phyloP scores from a whole-genome alignment of 2,797 vertebrate genomes.

The Enteromius fasciolatus region DNA sequence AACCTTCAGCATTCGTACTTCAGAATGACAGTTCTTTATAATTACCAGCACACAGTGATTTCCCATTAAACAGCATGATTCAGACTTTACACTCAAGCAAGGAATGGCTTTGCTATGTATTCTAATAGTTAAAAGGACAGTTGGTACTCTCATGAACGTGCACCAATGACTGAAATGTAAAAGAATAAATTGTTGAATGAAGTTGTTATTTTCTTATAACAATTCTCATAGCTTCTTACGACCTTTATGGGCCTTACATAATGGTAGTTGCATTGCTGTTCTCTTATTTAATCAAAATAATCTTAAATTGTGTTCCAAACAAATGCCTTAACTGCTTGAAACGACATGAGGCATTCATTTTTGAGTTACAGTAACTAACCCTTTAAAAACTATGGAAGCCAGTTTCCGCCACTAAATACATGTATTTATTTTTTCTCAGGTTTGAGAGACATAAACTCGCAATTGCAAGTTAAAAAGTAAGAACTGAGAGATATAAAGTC shows the following conservation, averaged over 20 bases:
- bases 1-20: conserved; percentile 17
- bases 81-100: background rate
- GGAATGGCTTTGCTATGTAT: background rate
- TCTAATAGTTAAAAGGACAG: background rate
- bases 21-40: conserved; percentile 12
- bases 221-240: no score
- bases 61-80: background rate
- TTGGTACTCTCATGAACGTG: background rate
- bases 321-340: background rate
- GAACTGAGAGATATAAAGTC: no score
- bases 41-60: background rate
- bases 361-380: background rate
- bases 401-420: no score
- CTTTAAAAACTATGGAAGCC: background rate
- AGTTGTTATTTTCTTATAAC: background rate
- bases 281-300: background rate
- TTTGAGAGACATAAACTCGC: no score
- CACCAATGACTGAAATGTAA: background rate
- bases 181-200: background rate
- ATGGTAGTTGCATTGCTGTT: background rate
- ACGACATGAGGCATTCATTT: background rate
- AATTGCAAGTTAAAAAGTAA: no score
- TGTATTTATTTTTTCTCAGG: no score
- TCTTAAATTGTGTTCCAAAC: background rate
- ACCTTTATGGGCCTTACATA: background rate